Evolutionary conservation across 1,140 invertebrate genomes (phyloP).

Genomic region (Plutomurus gul): DNA sequence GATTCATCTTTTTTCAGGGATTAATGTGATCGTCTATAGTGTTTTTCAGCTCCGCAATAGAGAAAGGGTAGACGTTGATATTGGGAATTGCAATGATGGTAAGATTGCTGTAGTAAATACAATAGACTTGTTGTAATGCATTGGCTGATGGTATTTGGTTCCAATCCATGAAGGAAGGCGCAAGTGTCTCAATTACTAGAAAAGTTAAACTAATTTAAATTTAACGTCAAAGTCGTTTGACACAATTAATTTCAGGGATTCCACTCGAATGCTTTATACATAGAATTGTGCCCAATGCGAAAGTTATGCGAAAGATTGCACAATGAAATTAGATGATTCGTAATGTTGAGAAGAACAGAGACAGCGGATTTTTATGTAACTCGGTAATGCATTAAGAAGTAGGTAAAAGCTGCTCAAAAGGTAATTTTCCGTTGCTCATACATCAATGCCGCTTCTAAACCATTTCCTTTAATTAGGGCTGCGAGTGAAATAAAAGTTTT

Average conservation of each 20-base stretch:
- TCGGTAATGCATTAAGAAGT: background rate
- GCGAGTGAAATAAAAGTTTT: constrained; percentile 22
- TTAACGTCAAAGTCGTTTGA: background rate
- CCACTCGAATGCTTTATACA: background rate
- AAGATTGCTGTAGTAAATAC: no score
- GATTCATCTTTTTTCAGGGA: no score
- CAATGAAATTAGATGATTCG: background rate
- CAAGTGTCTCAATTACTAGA: no score
- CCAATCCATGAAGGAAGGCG: no score
- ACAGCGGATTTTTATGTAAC: background rate
- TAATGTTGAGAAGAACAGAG: background rate
- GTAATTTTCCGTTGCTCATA: constrained; percentile 14
- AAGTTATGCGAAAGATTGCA: background rate
- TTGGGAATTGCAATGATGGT: no score
- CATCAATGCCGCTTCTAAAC: constrained; percentile 26
- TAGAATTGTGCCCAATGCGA: background rate
- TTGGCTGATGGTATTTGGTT: no score
- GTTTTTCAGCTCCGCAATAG: no score
- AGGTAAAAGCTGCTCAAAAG: constrained; percentile 22
- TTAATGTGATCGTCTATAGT: no score
- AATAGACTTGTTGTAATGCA: no score
- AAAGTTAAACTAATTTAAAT: background rate
- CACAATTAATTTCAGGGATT: constrained; percentile 5
- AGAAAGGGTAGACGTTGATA: no score
- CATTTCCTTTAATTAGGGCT: constrained; percentile 21